These are phyloP conservation scores for Ophioderma brevispina DNA, from an alignment of 35 echinoderm and acorn worm species.

Conservation along the genomic window DNA sequence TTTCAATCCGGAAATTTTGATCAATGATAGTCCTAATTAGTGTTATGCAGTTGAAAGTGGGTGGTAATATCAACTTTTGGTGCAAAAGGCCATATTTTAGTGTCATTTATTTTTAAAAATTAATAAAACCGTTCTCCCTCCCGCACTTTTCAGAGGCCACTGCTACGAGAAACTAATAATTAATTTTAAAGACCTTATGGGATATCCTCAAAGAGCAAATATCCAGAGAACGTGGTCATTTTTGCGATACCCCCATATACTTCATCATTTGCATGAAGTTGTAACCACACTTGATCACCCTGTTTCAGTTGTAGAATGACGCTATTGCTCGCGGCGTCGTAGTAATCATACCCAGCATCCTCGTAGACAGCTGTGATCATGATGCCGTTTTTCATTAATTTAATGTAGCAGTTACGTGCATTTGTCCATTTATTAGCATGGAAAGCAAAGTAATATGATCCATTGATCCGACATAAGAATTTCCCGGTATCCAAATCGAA, in stretches of 20 bases:
- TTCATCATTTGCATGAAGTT: conserved; percentile 77
- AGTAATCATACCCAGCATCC: conserved; percentile 87
- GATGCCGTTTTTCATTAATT: conserved; percentile 79
- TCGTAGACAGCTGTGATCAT: conserved; percentile 78
- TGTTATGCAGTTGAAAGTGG: too few relatives aligned
- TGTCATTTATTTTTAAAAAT: too few relatives aligned
- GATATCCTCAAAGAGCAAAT: conserved; percentile 63
- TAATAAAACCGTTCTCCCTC: too few relatives aligned
- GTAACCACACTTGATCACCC: conserved; percentile 78
- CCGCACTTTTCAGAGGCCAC: too few relatives aligned
- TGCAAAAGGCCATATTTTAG: too few relatives aligned
- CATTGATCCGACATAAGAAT: conserved; percentile 82
- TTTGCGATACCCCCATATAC: conserved; percentile 78
- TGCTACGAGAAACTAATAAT: too few relatives aligned
- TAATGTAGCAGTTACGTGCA: conserved; percentile 72
- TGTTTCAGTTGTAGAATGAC: conserved; percentile 65
- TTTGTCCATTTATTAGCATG: conserved; percentile 92
- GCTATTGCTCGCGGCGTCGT: conserved; percentile 81
- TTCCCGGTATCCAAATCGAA: conserved; percentile 68
- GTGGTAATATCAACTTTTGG: too few relatives aligned
- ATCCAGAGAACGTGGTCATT: conserved; percentile 95
- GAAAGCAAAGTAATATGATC: conserved; percentile 89
- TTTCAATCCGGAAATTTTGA: too few relatives aligned
- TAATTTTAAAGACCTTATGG: too few relatives aligned
- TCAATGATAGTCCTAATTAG: too few relatives aligned